Base-by-base conservation (phyloP, 2,797 vertebrate species). In the Sebastolobus altivelis region DNA sequence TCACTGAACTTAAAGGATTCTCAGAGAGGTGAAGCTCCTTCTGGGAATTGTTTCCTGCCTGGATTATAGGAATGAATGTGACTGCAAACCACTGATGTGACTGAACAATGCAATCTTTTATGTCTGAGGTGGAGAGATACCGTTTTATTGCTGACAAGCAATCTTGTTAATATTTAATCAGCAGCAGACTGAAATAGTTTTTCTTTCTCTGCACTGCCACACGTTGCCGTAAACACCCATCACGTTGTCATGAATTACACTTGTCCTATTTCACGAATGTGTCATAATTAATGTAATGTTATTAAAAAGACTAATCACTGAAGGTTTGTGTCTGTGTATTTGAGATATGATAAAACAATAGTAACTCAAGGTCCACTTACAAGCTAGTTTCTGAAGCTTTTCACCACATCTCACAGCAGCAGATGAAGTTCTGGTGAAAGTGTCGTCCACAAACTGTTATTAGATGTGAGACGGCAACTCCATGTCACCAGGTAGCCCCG, bases 231-330 rank as follows among this genome's bases (percentile, higher is more conserved):
- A 61, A 35, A 25, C 14, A 46, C 8, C 3, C 3, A 2, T 43
- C 58, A 37, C 9, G 0, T n/a, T 49, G 31, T 59, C 49, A 63
- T 35, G 10, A 65, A 8, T 37, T 16, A 37, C 46, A 69, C 63
- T 65, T 58, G 33, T 74, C 18, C 37, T 74, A 55, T 65, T 58
- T 52, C 29, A 61, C 60, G 38, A 49, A 81, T 72, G 65, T 83
- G 63, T 76, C 66, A 72, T 76, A 12, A 65, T 16, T 60, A 37
- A 29, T 76, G 59, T 77, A 37, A 52, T 22, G 31, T 68, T 61
- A 87, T 77, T 81, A 89, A 89, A 87, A 65, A 61, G 61, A 74
- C 61, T 83, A 70, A 71, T 76, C 12, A 38, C 18, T 58, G 20
- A 75, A 12, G 33, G 14, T 9, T 18, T 75, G 54, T 49, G 65